phyloP scores from a whole-genome alignment of 2,888 invertebrate genomes.

The Zygothrica quintamaculata region DNA sequence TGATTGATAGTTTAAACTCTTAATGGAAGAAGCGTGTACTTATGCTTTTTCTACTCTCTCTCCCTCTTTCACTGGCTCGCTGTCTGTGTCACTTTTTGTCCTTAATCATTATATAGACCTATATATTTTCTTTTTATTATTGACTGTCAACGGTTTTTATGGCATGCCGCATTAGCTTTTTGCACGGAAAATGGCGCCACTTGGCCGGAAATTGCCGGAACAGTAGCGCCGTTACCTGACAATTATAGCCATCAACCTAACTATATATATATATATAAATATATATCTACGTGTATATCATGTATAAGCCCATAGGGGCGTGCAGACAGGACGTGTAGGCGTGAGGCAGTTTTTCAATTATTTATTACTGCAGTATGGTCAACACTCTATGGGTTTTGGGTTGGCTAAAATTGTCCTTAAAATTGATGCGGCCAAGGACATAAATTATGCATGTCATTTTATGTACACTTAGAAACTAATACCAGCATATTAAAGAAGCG shows the following conservation, averaged over 20 bases:
- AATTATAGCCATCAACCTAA: constrained; percentile 66
- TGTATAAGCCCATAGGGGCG: too few relatives aligned
- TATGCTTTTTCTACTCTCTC: background rate
- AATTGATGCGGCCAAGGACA: constrained; percentile 51
- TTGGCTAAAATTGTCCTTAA: constrained; percentile 51
- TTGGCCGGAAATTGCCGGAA: constrained; percentile 72
- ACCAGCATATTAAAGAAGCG: background rate
- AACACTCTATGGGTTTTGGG: too few relatives aligned
- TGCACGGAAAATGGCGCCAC: constrained; percentile 23
- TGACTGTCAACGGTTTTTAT: constrained; percentile 49
- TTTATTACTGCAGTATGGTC: constrained; percentile 44
- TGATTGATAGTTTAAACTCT: constrained; percentile 69
- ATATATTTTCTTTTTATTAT: constrained; percentile 28
- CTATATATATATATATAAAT: constrained; percentile 5
- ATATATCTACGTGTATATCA: too few relatives aligned
- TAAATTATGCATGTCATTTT: constrained; percentile 37
- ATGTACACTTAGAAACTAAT: constrained; percentile 7
- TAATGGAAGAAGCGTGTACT: constrained; percentile 63
- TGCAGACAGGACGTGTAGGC: constrained; percentile 9
- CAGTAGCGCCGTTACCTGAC: constrained; percentile 66
- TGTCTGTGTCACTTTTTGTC: background rate
- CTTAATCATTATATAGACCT: background rate
- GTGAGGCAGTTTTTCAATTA: constrained; percentile 42
- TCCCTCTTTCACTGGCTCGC: background rate
- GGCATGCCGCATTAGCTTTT: constrained; percentile 33